Evolutionary conservation across 1,140 invertebrate genomes (phyloP), one percentile per base, ranked within the genome.

Genomic region (Drosophila willistoni): DNA sequence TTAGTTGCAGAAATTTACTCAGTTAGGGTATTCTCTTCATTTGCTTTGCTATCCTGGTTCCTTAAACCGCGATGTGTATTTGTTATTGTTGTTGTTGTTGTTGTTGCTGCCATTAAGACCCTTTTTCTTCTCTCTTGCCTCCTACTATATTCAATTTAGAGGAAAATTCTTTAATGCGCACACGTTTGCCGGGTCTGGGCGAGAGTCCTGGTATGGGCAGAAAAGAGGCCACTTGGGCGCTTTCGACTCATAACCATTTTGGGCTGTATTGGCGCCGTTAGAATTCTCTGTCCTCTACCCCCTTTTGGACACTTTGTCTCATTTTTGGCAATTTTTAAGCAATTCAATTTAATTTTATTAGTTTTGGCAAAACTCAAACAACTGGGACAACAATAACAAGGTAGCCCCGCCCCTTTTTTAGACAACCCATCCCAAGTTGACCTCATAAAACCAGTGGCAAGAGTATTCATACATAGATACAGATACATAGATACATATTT

Each of bases 341-440:
- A 89, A 89, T 89, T 89, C 84, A 89, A 89, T 89, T 89, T 89
- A 89, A 89, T 89, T 89, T 89, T 89, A 89, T 89, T 89, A 89
- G 84, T 89, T 84, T 84, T 84, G 80, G 74, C 84, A 81, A 78
- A 84, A 81, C 84, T 89, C 84, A 89, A 89, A 81, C 84, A 89
- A 89, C 81, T 89, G 84, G 77, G 85, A 75, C 83, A 77, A 83
- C 76, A 86, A 83, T 79, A 73, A 82, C 72, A 83, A 87, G 79
- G 79, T 78, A 76, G 44, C 63, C 47, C 63, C 12, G 12, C n/a
- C 42, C 12, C 36, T 54, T 9, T 9, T 44, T 42, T 41, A 14
- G 51, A 25, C 42, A 44, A 44, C 36, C 36, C 12, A 10, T 39
- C 36, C 12, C 36, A 13, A 71, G 72, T 79, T 64, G 67, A 87